Conservation (phyloP, 2,888 invertebrate species). For the Campoletis raptor region DNA sequence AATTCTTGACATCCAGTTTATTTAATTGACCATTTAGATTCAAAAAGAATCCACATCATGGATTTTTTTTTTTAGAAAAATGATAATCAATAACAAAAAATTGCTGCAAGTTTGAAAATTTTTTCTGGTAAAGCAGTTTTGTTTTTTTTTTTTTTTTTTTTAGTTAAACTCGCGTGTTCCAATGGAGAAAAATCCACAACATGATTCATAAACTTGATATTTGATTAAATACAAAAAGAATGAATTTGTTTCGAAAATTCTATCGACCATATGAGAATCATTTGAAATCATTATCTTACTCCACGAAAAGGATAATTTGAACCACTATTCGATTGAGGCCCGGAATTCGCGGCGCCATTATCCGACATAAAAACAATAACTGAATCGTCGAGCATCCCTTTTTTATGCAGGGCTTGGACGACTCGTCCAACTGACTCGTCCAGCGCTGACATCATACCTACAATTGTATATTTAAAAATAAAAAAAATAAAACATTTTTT, state of each 20-base stretch:
- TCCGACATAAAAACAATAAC: slow-evolving; percentile 88
- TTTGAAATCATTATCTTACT: slow-evolving; percentile 76
- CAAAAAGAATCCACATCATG: no score
- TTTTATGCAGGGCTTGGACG: slow-evolving; percentile 85
- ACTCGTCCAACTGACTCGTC: slow-evolving; percentile 88
- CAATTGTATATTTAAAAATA: slow-evolving; percentile 51
- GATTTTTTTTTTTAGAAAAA: no score
- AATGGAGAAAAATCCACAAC: no score
- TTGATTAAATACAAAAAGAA: no score
- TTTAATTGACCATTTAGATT: no score
- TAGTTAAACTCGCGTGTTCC: no score
- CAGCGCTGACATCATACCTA: slow-evolving; percentile 87
- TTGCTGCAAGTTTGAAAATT: no score
- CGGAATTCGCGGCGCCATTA: slow-evolving; percentile 87
- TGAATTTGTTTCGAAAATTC: background rate
- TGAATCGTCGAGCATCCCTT: slow-evolving; percentile 86
- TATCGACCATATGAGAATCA: background rate
- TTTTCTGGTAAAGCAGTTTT: no score
- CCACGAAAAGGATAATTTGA: slow-evolving; percentile 88
- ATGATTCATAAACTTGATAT: no score
- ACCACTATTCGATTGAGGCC: slow-evolving; percentile 85
- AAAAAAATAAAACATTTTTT: background rate
- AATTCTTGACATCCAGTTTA: no score
- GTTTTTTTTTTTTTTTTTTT: no score
- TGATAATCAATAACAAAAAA: no score